phyloP scores from a whole-genome alignment of 2,888 invertebrate species.

The Zele albiditarsus region DNA sequence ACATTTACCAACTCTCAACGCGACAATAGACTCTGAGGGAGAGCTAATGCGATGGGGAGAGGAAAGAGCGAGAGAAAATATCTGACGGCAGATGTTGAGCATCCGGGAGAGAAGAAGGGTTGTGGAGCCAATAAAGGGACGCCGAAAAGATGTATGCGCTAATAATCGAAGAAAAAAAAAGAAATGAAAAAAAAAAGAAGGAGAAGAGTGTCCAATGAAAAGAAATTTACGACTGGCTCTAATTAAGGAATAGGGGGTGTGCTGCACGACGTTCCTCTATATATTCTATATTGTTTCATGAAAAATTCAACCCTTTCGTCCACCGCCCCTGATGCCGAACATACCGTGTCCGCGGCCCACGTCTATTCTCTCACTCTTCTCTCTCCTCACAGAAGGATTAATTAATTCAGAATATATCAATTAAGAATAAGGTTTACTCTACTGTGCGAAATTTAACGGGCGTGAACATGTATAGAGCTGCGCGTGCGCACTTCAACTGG shows the following conservation, averaged over 20 bases:
- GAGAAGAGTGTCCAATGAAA: slow-evolving; percentile 71
- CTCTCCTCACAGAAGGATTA: slow-evolving; percentile 66
- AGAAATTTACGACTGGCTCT: slow-evolving; percentile 72
- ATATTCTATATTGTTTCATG: slow-evolving; percentile 1
- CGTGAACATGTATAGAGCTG: neutral
- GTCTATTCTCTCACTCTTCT: slow-evolving; percentile 33
- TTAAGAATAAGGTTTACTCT: slow-evolving; percentile 73
- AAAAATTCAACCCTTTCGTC: slow-evolving; percentile 47
- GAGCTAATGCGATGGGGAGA: neutral
- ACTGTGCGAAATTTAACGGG: slow-evolving; percentile 56
- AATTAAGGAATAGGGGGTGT: slow-evolving; percentile 69
- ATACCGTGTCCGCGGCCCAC: neutral
- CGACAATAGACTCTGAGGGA: neutral
- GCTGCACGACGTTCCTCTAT: slow-evolving; percentile 28
- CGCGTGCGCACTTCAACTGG: neutral
- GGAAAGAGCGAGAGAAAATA: slow-evolving; percentile 22
- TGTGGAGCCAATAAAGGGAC: slow-evolving; percentile 66
- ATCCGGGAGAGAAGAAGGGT: slow-evolving; percentile 62
- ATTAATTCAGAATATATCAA: slow-evolving; percentile 74
- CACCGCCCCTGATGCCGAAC: slow-evolving; percentile 30
- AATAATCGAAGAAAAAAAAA: slow-evolving; percentile 73
- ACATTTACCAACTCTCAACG: neutral
- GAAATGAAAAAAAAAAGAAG: slow-evolving; percentile 72
- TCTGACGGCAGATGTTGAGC: slow-evolving; percentile 64
- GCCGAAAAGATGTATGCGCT: slow-evolving; percentile 70